Evolutionary conservation across 2,113 vertebrate genomes (phyloP), one percentile per base, ranked within the genome.

Genomic region (Notarius lentiginosus): DNA sequence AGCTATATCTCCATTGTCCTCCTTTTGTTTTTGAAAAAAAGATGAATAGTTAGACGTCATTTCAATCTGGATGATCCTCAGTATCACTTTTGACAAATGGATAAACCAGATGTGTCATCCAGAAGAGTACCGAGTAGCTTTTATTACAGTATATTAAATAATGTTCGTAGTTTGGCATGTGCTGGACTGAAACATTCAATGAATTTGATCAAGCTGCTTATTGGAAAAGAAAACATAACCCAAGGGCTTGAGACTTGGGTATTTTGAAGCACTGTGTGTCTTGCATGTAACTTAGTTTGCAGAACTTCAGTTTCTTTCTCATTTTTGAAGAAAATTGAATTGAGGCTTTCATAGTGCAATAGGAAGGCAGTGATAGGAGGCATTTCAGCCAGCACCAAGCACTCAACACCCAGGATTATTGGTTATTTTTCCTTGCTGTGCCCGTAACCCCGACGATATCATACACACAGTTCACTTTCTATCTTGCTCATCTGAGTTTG

Each of bases 101-200:
- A 47, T 79, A 58, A 11, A 58, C 58, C 30, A 24, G 10, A 60
- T 56, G 5, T 15, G 49, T 55, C 24, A 80, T 20, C 1, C 4
- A 61, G 4, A 15, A 7, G 34, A 14, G 18, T 34, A 41, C 18
- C 18, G 2, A 30, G 12, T 82, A 22, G 24, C 53, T 70, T 84
- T 53, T 81, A 79, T 88, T 82, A 77, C 84, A 60, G n/a, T 55
- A 68, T 60, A 84, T 65, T 88, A 79, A 88, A 86, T 88, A 86
- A 86, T 86, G 65, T 75, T 81, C 63, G 79, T 63, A 75, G 53
- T 70, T 82, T 14, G 79, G 27, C 11, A n/a, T 83, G 10, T 79
- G 49, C 27, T 17, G 10, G 56, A 66, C 72, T 88, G 55, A 60
- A 68, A 24, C n/a, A 63, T 83, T 58, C 7, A 27, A n/a, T 75